Evolutionary conservation across 30 jellyfish, hydroid and myxozoan species (phyloP), one percentile per base, ranked within the genome.

Genomic region (Aurelia coerulea): DNA sequence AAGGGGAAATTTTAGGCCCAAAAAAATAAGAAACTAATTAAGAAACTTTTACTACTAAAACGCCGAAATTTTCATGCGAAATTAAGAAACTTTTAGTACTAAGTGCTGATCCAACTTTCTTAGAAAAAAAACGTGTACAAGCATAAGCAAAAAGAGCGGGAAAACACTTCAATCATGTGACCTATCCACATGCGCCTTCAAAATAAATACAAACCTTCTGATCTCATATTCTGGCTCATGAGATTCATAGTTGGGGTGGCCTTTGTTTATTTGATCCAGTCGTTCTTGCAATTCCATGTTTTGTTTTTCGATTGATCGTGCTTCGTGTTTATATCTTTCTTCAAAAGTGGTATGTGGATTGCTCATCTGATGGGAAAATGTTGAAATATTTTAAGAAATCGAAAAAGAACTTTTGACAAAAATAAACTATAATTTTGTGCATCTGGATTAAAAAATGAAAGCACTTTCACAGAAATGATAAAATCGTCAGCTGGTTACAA

Each of bases 211-310:
- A 15, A 62, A 84, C 93, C 93, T 84, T 84, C 10, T 39, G 6
- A 7, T 58, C 9, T 49, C 37, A 10, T 15, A 51, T 11, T 8
- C 59, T 2, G n/a, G 54, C 4, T 60, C 68, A 6, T 72, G 70
- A 6, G 68, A 23, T 39, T 52, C 49, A 74, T 46, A 84, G 52
- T 60, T 42, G 51, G 87, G 66, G 46, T 69, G 70, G 46, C 75
- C 46, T 39, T 62, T 62, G 75, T 67, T 17, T 16, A 84, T 84
- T 9, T 42, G 62, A 7, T 74, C 64, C 11, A 84, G 84, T 15
- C 93, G 62, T n/a, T 49, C 87, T 12, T 67, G 78, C n/a, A 63
- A 34, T 63, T 62, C 59, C 60, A 15, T 33, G 68, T 84, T 84
- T 62, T 84, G 42, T 2, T 67, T 49, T n/a, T 84, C 76, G 31